These are phyloP conservation scores for Folsomia manolachei DNA, from an alignment of 2,888 invertebrate genomes.

Conservation along the genomic window DNA sequence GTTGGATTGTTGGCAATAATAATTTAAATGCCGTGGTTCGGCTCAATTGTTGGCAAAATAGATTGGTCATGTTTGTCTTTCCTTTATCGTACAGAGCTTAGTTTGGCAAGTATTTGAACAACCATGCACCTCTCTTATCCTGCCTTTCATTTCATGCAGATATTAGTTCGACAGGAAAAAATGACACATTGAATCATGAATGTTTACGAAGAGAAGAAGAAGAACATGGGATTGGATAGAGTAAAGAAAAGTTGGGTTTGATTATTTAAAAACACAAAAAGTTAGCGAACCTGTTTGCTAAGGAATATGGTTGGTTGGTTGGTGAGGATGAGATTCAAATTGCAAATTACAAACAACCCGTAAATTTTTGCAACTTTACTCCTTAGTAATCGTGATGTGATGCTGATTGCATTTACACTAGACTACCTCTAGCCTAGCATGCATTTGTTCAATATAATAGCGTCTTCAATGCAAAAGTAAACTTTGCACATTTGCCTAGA, in stretches of 20 bases:
- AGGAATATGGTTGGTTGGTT: too few relatives aligned
- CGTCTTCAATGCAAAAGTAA: too few relatives aligned
- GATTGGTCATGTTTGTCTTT: neutral
- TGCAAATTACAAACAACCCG: neutral
- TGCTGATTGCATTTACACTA: neutral
- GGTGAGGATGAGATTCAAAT: neutral
- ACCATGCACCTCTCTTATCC: too few relatives aligned
- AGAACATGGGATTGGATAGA: too few relatives aligned
- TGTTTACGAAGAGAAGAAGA: too few relatives aligned
- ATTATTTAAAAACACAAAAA: constrained; percentile 1
- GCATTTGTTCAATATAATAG: too few relatives aligned
- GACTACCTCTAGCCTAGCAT: too few relatives aligned
- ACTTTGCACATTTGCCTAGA: neutral
- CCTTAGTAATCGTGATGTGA: neutral
- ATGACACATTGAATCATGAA: too few relatives aligned
- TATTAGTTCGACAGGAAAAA: neutral
- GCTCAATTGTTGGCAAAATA: neutral
- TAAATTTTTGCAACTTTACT: neutral
- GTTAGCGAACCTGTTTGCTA: constrained; percentile 14
- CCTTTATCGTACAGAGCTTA: too few relatives aligned
- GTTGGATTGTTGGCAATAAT: neutral
- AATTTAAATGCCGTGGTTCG: neutral
- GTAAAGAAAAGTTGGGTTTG: neutral
- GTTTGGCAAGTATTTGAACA: too few relatives aligned
- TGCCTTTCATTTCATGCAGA: too few relatives aligned